Percentiles rank a stretch among this genome's conserved stretches.
phyloP scores from a whole-genome alignment of 2,113 vertebrate species.

The Ursus arctos region DNA sequence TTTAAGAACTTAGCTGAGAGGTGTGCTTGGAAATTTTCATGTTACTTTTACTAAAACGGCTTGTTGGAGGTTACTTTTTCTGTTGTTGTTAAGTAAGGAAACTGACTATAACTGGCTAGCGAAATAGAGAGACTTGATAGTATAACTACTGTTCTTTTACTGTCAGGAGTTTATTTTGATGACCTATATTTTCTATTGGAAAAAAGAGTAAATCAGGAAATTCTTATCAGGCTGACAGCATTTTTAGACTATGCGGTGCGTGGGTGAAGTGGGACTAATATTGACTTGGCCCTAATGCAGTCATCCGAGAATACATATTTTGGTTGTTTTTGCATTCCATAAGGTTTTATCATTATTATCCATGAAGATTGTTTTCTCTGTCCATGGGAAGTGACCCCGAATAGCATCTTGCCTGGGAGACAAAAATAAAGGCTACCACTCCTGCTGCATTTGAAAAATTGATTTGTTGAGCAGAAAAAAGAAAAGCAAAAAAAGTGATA shows the following conservation, averaged over 20 bases:
- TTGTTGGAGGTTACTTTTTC: neutral
- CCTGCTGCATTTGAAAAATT: constrained; percentile 53
- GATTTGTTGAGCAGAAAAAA: constrained; percentile 47
- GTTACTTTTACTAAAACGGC: constrained; percentile 21
- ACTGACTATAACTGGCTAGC: neutral
- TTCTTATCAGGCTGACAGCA: constrained; percentile 91
- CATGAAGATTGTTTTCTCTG: constrained; percentile 89
- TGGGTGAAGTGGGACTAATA: constrained; percentile 92
- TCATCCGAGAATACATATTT: constrained; percentile 93
- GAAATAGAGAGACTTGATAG: neutral
- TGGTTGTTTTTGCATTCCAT: constrained; percentile 92
- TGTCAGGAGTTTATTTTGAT: constrained; percentile 79
- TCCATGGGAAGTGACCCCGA: constrained; percentile 90
- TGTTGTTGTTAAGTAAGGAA: neutral
- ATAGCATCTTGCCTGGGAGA: constrained; percentile 86
- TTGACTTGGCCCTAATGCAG: constrained; percentile 89
- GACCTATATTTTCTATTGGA: constrained; percentile 82
- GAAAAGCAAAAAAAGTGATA: neutral
- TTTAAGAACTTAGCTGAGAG: constrained; percentile 38
- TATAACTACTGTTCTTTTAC: constrained; percentile 33
- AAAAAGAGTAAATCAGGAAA: constrained; percentile 86
- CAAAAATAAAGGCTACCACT: constrained; percentile 79
- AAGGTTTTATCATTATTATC: constrained; percentile 93
- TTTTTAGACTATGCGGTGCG: constrained; percentile 91
- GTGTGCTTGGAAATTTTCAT: neutral